Base-by-base conservation (phyloP, 92 coral and sea anemone genomes). In the Palythoa heliodiscus region DNA sequence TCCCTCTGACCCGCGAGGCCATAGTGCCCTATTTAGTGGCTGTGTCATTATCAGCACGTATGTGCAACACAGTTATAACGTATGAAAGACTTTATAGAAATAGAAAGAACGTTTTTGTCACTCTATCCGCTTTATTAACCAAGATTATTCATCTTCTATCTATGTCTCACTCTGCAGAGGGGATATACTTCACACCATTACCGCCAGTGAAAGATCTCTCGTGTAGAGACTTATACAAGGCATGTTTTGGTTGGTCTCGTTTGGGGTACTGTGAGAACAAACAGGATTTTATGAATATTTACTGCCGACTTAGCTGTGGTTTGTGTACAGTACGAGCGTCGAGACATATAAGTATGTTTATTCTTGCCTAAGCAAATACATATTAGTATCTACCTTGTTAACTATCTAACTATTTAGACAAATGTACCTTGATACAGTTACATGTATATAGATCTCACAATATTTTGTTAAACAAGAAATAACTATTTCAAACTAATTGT, bases 261-360 rank as follows among this genome's bases (percentile, higher is more conserved):
- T 88, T 91, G 25, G 95, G 95, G 35, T 92, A 88, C 86, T 94
- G 98, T 88, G 86, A 73, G 52, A 61, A 88, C 24, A 48, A 76
- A 73, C 86, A 66, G 35, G 53, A 82, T 10, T 94, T 87, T 38
- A 94, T 94, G 98, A 75, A 91, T 71, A 86, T 73, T 35, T 92
- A 92, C 80, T 94, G 98, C 81, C 90, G 85, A 55, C 87, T 87
- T 66, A 94, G 95, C 72, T 94, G 98, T 58, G 88, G 87, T n/a
- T 24, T 79, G 52, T 94, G 98, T 60, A 37, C 87, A 15, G 67
- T 83, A 60, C 75, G 64, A 22, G 82, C 76, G 17, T 89, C 78
- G 10, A 87, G 86, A 14, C 82, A 90, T 83, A 77, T 64, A 83
- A 55, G 93, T 90, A 83, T 82, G 90, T 86, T 35, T 22, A 24